Evolutionary conservation across 2,797 vertebrate species (phyloP).

Genomic region (Lagorchestes hirsutus): DNA sequence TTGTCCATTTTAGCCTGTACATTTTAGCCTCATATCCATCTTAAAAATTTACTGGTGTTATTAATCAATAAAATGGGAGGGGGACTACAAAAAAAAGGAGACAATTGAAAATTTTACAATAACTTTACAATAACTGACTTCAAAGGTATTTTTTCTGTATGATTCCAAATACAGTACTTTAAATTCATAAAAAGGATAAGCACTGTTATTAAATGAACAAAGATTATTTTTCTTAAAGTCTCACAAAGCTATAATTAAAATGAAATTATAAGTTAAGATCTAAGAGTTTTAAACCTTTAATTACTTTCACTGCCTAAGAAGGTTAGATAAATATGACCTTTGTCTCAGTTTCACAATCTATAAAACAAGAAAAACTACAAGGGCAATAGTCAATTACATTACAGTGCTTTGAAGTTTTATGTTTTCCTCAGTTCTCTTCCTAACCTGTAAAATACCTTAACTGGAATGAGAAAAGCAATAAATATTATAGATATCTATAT

Average conservation of each 20-base stretch:
- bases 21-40: neutral
- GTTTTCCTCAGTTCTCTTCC: constrained; percentile 71
- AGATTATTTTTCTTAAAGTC: constrained; percentile 41
- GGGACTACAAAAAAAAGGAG: constrained; percentile 25
- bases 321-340: constrained; percentile 71
- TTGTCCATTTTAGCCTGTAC: constrained; percentile 4
- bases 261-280: neutral
- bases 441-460: constrained; percentile 67
- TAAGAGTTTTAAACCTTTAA: constrained; percentile 60
- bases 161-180: constrained; percentile 49
- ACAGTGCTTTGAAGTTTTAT: constrained; percentile 77
- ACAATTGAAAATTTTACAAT: constrained; percentile 33
- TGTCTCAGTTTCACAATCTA: constrained; percentile 76
- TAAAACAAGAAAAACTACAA: constrained; percentile 75
- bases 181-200: constrained; percentile 51
- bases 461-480: constrained; percentile 74
- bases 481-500: constrained; percentile 72
- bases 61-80: constrained; percentile 58
- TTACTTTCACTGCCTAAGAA: constrained; percentile 60
- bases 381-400: constrained; percentile 75
- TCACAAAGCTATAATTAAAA: constrained; percentile 48
- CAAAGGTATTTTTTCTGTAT: constrained; percentile 64
- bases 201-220: constrained; percentile 57
- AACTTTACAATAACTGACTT: constrained; percentile 54
- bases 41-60: neutral